Conservation (phyloP, 2,888 invertebrate genomes). For the Lacanobia wlatinum region DNA sequence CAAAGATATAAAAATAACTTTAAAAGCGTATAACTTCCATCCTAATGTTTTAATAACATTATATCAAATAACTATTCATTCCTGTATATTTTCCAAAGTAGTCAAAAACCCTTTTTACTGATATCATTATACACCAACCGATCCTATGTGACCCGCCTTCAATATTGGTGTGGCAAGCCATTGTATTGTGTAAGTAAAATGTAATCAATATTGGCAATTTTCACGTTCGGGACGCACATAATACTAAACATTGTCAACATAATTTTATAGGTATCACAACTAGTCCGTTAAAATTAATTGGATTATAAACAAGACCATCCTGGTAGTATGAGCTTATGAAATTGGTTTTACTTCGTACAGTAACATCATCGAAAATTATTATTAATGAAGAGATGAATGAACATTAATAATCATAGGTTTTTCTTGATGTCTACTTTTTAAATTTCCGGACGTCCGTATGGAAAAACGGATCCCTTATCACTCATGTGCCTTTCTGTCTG, state of each 20-base stretch:
- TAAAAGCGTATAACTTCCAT: no score
- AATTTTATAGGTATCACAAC: slow-evolving; percentile 4
- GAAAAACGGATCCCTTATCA: no score
- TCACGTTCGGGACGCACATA: background rate
- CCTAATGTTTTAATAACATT: no score
- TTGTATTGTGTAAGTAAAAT: background rate
- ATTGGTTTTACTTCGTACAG: background rate
- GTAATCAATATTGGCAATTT: slow-evolving; percentile 24
- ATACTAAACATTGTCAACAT: slow-evolving; percentile 1
- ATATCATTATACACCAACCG: slow-evolving; percentile 7
- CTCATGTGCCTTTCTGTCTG: no score
- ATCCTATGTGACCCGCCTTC: slow-evolving; percentile 8
- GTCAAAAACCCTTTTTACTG: background rate
- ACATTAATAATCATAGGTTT: background rate
- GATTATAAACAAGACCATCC: background rate
- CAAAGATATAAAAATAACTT: no score
- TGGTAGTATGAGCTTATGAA: background rate
- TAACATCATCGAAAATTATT: background rate
- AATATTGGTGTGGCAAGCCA: slow-evolving; percentile 2
- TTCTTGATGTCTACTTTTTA: background rate
- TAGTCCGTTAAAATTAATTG: background rate
- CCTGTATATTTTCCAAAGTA: no score
- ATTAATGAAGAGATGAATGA: no score
- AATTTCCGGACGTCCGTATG: no score
- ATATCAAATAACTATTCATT: no score